Conservation (phyloP, 2,113 vertebrate species). For the Carollia perspicillata region DNA sequence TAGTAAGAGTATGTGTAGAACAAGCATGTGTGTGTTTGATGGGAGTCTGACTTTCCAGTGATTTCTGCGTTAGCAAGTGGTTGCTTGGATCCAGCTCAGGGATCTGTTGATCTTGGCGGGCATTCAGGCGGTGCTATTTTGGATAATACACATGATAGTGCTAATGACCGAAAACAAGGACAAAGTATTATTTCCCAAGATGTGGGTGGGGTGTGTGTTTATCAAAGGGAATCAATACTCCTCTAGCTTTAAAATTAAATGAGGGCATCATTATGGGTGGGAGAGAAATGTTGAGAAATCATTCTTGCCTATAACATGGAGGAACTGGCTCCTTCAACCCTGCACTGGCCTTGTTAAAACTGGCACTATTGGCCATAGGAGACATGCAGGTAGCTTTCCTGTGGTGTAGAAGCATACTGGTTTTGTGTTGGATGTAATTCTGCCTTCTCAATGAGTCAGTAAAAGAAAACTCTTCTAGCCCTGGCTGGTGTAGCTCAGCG, state of each 20-base stretch:
- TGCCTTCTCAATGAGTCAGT: not conserved
- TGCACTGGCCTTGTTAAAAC: not conserved
- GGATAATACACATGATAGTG: not conserved
- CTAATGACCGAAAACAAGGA: not conserved
- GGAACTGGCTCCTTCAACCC: not conserved
- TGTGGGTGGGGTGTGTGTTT: not conserved
- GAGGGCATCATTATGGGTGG: not conserved
- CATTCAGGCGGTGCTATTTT: not conserved
- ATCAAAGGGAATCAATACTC: not conserved
- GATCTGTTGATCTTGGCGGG: not conserved
- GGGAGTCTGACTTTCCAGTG: not conserved
- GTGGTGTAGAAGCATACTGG: not conserved
- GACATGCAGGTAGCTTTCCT: not conserved
- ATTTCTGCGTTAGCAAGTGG: not conserved
- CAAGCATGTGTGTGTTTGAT: not conserved
- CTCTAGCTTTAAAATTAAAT: slow-evolving; percentile 9
- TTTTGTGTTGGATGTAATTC: not conserved
- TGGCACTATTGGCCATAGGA: not conserved
- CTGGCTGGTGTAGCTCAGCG: too few species aligned
- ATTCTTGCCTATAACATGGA: not conserved
- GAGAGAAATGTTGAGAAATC: not conserved
- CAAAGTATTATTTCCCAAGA: not conserved
- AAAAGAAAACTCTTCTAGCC: slow-evolving; percentile 1
- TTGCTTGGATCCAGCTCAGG: not conserved
- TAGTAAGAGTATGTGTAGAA: not conserved